A percentile compares a stretch with the other conserved stretches of the same genome.
Conservation (phyloP, 2,797 vertebrate species). For the Telmatherina bonti region DNA sequence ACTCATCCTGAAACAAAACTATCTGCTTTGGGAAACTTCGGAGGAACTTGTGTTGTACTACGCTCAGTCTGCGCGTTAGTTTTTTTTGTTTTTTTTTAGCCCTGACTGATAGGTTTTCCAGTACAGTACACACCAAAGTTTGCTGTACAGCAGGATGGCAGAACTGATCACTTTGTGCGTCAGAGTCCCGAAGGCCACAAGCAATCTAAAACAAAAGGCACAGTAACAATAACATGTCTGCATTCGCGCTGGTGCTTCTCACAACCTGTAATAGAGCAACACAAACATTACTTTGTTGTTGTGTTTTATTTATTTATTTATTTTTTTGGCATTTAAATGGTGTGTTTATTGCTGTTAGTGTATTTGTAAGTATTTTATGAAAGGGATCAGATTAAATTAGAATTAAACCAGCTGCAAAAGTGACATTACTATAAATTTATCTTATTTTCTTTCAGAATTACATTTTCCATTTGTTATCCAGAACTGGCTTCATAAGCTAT, state of each 20-base stretch:
- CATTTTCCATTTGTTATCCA: neutral
- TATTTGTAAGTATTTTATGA: neutral
- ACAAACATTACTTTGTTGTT: neutral
- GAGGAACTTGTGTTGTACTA: neutral
- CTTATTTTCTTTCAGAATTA: neutral
- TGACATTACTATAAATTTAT: neutral
- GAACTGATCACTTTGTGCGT: conserved; percentile 39
- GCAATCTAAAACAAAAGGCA: conserved; percentile 29
- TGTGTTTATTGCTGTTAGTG: conserved; percentile 2
- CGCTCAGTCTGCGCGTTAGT: conserved; percentile 3
- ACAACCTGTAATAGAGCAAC: conserved; percentile 26
- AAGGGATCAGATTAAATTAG: neutral
- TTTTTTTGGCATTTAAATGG: neutral
- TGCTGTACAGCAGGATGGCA: conserved; percentile 49
- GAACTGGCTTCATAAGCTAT: neutral
- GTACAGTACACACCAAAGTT: conserved; percentile 10
- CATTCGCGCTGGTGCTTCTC: neutral
- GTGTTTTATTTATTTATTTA: neutral
- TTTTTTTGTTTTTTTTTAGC: conserved; percentile 32
- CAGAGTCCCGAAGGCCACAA: conserved; percentile 29
- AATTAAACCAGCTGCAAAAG: neutral
- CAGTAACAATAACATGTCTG: conserved; percentile 30
- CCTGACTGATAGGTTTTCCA: conserved; percentile 17
- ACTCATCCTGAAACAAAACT: conserved; percentile 10
- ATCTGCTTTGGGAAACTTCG: neutral